Evolutionary conservation across 2,888 invertebrate species (phyloP), one percentile per base, ranked within the genome.

Genomic region (Gasteruption jaculator): DNA sequence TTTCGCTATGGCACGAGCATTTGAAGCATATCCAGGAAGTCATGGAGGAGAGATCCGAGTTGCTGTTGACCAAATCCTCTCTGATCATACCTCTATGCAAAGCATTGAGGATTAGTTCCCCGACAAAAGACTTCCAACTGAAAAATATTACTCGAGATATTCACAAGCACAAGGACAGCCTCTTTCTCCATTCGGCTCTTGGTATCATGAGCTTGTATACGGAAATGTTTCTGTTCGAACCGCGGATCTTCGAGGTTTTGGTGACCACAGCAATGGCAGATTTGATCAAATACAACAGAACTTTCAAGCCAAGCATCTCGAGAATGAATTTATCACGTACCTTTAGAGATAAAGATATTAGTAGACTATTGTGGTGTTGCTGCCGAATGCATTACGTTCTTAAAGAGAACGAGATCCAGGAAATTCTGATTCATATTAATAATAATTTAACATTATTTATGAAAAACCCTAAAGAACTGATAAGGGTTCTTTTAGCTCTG

Each of bases 151-250:
- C 65, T 4, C 60, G 58, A 48, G 56, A 63, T 6, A 61, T 74
- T 32, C 36, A 61, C 21, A 50, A 47, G 45, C 72, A 71, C 47
- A 57, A 61, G 4, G n/a, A n/a, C n/a, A n/a, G n/a, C n/a, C n/a
- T n/a, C n/a, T n/a, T n/a, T n/a, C 69, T 74, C 49, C 49, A 60
- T n/a, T 57, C 59, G 1, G 52, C 65, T 16, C 64, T 68, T 36
- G 73, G 75, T 48, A 63, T 75, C 24, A 52, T 74, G 49, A 67
- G 70, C 6, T 43, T 73, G 32, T 75, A 68, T 59, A 67, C 72
- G 1, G 71, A 72, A 50, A 63, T 62, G 40, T 52, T 63, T 24
- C 65, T 69, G 52, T 65, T 65, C 38, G 65, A 73, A 49, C 57
- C 58, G 38, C 46, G 54, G 15, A 49, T 71, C 26, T 40, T 71